phyloP scores from a whole-genome alignment of 2,113 vertebrate species.

The Crotalus horridus region DNA sequence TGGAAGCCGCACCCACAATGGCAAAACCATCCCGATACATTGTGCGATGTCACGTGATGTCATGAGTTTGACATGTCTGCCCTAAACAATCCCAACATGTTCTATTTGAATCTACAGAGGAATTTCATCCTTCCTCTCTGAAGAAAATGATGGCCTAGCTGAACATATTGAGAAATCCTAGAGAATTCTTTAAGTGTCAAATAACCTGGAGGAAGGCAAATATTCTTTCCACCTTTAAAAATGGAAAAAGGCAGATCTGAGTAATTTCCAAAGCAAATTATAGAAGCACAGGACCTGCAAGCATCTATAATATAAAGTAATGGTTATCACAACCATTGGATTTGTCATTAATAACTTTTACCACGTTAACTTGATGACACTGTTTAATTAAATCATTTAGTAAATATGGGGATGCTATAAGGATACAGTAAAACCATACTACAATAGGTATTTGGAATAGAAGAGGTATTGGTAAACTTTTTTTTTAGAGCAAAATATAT shows the following conservation, averaged over 20 bases:
- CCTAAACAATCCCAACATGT: neutral
- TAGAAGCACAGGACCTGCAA: neutral
- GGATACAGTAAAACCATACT: neutral
- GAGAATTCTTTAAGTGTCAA: neutral
- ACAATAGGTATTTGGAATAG: neutral
- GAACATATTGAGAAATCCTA: neutral
- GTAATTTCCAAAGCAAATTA: neutral
- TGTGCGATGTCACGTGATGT: too few species aligned
- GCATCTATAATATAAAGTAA: neutral
- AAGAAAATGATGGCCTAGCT: neutral
- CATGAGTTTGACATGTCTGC: too few species aligned
- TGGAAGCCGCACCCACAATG: too few species aligned
- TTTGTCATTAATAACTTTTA: neutral
- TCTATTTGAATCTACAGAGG: neutral
- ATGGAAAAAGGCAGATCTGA: neutral
- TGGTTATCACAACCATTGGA: neutral
- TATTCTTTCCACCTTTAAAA: neutral
- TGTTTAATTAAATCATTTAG: neutral
- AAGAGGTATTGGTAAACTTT: neutral
- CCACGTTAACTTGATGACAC: neutral
- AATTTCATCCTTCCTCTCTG: neutral
- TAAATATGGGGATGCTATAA: neutral
- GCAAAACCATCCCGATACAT: too few species aligned
- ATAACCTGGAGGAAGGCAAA: neutral
- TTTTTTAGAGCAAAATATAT: neutral